Evolutionary conservation across 2,888 invertebrate species (phyloP).

Genomic region (Trachelus tabidus): DNA sequence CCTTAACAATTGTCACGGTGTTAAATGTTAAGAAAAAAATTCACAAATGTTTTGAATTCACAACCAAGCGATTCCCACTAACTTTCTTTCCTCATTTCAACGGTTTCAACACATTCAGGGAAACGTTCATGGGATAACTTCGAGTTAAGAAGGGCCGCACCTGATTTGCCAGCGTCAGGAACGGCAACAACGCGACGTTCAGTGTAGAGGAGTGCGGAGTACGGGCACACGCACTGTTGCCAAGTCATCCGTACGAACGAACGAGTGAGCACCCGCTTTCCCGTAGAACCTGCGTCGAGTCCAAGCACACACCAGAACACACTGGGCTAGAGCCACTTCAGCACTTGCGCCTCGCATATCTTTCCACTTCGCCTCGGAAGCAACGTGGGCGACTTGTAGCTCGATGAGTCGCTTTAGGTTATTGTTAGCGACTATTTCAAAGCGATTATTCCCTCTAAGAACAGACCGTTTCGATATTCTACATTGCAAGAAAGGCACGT

Average conservation of each 20-base stretch:
- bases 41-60: background rate
- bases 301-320: background rate
- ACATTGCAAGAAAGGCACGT: background rate
- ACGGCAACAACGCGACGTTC: slow-evolving; percentile 16
- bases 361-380: background rate
- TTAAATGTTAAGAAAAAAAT: background rate
- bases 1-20: background rate
- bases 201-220: background rate
- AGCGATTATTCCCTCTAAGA: background rate
- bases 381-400: background rate
- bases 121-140: slow-evolving; percentile 15
- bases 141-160: slow-evolving; percentile 28
- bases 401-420: background rate
- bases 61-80: background rate
- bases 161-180: slow-evolving; percentile 31
- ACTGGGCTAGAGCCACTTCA: background rate
- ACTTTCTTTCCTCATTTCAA: background rate
- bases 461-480: background rate
- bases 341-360: background rate
- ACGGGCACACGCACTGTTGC: slow-evolving; percentile 36
- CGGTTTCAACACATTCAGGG: background rate
- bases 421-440: background rate
- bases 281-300: slow-evolving; percentile 23
- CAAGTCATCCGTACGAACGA: slow-evolving; percentile 24
- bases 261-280: slow-evolving; percentile 25